Evolutionary conservation across 2,113 vertebrate genomes (phyloP), one percentile per base, ranked within the genome.

Genomic region (Tenrec ecaudatus): DNA sequence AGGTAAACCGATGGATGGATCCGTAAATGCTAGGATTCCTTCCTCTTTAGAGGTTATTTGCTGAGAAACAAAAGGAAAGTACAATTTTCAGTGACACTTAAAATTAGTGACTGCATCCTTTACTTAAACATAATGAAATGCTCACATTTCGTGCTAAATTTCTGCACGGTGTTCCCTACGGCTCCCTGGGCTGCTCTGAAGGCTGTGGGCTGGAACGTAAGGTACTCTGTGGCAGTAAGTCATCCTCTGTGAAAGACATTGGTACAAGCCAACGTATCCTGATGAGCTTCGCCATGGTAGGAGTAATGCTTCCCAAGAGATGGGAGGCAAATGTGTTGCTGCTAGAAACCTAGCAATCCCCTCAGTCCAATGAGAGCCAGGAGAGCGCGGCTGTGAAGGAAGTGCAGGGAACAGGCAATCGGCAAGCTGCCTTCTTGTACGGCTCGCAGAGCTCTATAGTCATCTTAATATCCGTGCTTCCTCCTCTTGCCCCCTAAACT

Each of bases 51-150:
- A 90, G 36, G 64, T 36, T 62, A 79, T 85, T 85, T 89, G 9
- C 40, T 82, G 43, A 90, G 92, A 92, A 68, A 73, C 27, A 76
- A 33, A 84, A 76, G 81, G 36, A 69, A 92, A 81, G 2, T 57
- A 81, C 20, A 91, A 77, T 84, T 91, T 92, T 79, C 11, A 17
- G 9, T 62, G 87, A 88, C 71, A 81, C 47, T 82, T 84, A 76
- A 87, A 89, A 15, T 64, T 81, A 31, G 29, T 40, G 47, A 38
- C 53, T 36, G 17, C 14, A 69, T 85, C 91, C 91, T 76, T 73
- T 78, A 90, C 68, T 87, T 89, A 85, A n/a, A 94, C 75, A 53
- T 86, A 90, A 95, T 69, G 90, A 93, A 96, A 90, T 82, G 69
- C 62, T 81, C 31, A 84, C 60, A 58, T 85, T 47, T 43, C 79